Conservation (phyloP, 2,113 vertebrate genomes). For the Heterochromis multidens region DNA sequence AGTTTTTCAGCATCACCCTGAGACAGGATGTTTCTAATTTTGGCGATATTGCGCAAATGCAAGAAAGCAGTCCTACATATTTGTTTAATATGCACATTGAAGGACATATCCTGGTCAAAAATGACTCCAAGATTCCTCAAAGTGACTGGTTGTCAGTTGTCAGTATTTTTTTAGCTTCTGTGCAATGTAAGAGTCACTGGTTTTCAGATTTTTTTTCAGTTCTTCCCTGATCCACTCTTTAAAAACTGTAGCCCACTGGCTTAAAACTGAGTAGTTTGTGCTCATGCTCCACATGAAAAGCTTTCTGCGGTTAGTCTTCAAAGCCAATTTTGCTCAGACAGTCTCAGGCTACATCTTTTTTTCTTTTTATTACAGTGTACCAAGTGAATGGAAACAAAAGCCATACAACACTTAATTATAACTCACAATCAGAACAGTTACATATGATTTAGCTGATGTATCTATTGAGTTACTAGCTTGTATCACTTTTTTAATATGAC, state of each 20-base stretch:
- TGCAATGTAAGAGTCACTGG: not conserved
- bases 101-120: no score
- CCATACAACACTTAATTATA: not conserved
- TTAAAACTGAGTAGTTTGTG: not conserved
- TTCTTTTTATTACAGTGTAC: not conserved
- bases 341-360: not conserved
- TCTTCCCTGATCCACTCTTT: not conserved
- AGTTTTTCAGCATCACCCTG: no score
- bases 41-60: no score
- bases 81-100: no score
- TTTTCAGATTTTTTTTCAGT: not conserved
- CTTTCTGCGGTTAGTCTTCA: not conserved
- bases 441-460: not conserved
- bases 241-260: not conserved
- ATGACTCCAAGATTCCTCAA: no score
- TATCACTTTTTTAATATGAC: not conserved
- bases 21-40: no score
- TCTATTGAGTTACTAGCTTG: not conserved
- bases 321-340: not conserved
- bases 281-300: not conserved
- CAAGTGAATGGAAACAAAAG: not conserved
- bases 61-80: no score
- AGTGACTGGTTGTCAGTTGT: no score
- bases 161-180: not conserved
- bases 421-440: not conserved